These are phyloP conservation scores for Cynodonichthys magdalenae DNA, from an alignment of 2,797 vertebrate genomes.

Conservation along the genomic window DNA sequence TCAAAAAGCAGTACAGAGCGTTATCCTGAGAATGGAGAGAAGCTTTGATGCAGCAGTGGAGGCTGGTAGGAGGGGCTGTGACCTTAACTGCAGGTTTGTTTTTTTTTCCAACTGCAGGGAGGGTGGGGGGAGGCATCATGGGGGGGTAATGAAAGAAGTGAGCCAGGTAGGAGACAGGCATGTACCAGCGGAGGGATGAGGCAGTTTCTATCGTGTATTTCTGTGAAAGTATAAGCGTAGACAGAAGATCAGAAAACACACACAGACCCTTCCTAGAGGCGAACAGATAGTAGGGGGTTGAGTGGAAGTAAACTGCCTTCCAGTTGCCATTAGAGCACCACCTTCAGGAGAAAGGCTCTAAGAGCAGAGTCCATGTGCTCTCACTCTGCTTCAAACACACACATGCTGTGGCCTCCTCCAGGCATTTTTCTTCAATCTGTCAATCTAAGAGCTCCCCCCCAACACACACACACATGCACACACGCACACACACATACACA, in stretches of 20 bases:
- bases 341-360: slow-evolving; percentile 59
- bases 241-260: slow-evolving; percentile 30
- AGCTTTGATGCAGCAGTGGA: slow-evolving; percentile 37
- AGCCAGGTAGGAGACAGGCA: slow-evolving; percentile 33
- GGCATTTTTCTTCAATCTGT: slow-evolving; percentile 54
- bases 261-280: slow-evolving; percentile 31
- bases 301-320: slow-evolving; percentile 57
- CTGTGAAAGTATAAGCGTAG: slow-evolving; percentile 18
- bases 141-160: slow-evolving; percentile 29
- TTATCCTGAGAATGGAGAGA: slow-evolving; percentile 32
- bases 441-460: slow-evolving; percentile 39
- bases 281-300: slow-evolving; percentile 45
- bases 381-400: slow-evolving; percentile 14
- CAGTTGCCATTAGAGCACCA: slow-evolving; percentile 62
- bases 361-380: slow-evolving; percentile 23
- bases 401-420: slow-evolving; percentile 44
- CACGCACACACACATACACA: background rate
- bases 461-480: too few relatives aligned
- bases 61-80: slow-evolving; percentile 31
- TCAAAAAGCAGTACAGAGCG: slow-evolving; percentile 43
- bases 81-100: slow-evolving; percentile 56
- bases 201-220: slow-evolving; percentile 8
- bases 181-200: slow-evolving; percentile 6
- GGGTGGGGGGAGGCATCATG: background rate
- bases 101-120: slow-evolving; percentile 23